Conservation (phyloP, 2,888 invertebrate genomes). For the Drosophila multiciliata region DNA sequence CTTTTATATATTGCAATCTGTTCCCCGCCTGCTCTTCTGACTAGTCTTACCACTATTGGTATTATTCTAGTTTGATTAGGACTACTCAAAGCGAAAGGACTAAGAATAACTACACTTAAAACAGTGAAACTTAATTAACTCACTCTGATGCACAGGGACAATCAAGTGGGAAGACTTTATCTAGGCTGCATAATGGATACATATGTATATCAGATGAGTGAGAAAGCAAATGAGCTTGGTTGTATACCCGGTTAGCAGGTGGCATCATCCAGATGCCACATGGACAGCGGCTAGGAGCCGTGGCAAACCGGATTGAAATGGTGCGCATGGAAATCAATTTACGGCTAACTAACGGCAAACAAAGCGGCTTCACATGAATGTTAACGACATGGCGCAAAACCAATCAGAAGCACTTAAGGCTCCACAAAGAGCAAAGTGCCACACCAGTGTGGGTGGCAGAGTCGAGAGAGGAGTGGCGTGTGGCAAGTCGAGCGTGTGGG, state of each 20-base stretch:
- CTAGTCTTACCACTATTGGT: not conserved
- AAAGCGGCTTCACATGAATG: conserved; percentile 55
- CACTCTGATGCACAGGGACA: not conserved
- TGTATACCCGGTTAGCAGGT: conserved; percentile 6
- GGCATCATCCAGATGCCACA: not conserved
- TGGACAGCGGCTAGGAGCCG: conserved; percentile 5
- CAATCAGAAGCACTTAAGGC: conserved; percentile 66
- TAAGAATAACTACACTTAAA: not conserved
- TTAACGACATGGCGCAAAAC: conserved; percentile 55
- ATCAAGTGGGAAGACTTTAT: conserved; percentile 4
- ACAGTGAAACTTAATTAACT: not conserved
- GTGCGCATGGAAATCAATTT: conserved; percentile 53
- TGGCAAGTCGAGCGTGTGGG: not conserved
- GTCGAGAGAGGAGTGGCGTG: not conserved
- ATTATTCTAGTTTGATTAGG: not conserved
- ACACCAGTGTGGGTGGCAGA: not conserved
- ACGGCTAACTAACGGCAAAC: conserved; percentile 53
- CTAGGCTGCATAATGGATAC: conserved; percentile 4
- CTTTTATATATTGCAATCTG: not conserved
- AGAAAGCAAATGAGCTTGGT: not conserved
- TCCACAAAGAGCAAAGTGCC: conserved; percentile 3
- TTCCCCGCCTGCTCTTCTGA: not conserved
- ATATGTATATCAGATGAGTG: not conserved
- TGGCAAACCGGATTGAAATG: conserved; percentile 1
- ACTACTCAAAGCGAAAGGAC: not conserved